These are phyloP conservation scores for Laspeyria flexula DNA, from an alignment of 2,888 invertebrate species.

Conservation along the genomic window DNA sequence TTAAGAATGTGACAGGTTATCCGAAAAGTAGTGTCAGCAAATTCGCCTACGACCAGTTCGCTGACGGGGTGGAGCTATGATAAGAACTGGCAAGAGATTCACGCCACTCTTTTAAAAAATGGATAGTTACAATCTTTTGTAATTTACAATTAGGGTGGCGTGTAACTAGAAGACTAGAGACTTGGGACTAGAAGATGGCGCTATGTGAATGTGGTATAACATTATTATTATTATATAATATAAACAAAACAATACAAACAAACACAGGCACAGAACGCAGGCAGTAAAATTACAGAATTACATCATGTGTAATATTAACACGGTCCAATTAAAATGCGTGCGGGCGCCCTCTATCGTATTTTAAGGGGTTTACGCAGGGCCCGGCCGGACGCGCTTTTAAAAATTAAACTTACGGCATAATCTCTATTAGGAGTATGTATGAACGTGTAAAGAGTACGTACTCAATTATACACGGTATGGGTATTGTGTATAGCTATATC, in stretches of 20 bases:
- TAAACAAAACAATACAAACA: constrained; percentile 15
- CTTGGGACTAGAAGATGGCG: too few relatives aligned
- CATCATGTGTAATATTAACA: constrained; percentile 58
- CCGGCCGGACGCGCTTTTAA: constrained; percentile 54
- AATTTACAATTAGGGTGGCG: too few relatives aligned
- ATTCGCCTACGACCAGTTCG: too few relatives aligned
- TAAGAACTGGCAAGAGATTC: too few relatives aligned
- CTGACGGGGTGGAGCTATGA: too few relatives aligned
- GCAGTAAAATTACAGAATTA: constrained; percentile 37
- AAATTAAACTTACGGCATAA: constrained; percentile 59
- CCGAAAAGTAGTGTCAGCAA: too few relatives aligned
- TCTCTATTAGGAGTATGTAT: constrained; percentile 37
- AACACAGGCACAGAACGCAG: not conserved
- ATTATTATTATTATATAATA: too few relatives aligned
- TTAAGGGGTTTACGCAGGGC: constrained; percentile 49
- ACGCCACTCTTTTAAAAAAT: too few relatives aligned
- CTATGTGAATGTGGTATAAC: too few relatives aligned
- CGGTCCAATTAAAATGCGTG: constrained; percentile 61
- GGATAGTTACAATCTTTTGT: too few relatives aligned
- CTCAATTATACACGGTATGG: constrained; percentile 1
- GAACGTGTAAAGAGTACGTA: constrained; percentile 9
- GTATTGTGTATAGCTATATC: not conserved
- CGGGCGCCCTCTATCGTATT: constrained; percentile 51
- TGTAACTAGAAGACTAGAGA: too few relatives aligned
- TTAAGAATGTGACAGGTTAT: too few relatives aligned